Conservation (phyloP, 2,797 vertebrate species). For the Miichthys miiuy region DNA sequence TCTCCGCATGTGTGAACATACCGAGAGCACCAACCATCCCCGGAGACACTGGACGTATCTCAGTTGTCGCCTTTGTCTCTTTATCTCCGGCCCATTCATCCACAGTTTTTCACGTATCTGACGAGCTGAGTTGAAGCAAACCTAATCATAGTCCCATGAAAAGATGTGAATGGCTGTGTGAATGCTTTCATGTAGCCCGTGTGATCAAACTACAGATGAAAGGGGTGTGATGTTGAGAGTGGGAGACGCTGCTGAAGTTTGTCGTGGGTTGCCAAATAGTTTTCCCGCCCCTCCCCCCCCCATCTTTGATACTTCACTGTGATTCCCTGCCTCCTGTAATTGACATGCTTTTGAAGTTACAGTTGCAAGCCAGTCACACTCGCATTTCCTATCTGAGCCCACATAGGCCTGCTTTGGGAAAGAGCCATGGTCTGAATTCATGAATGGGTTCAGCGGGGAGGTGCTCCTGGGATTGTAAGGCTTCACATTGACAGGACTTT, state of each 20-base stretch:
- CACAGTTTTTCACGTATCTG: slow-evolving; percentile 19
- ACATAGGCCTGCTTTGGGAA: not conserved
- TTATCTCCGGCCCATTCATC: slow-evolving; percentile 41
- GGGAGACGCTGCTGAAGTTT: slow-evolving; percentile 28
- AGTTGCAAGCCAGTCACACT: slow-evolving; percentile 32
- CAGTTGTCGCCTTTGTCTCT: slow-evolving; percentile 6
- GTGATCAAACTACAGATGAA: slow-evolving; percentile 55
- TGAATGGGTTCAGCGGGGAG: not conserved
- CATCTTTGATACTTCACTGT: slow-evolving; percentile 31
- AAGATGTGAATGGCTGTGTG: slow-evolving; percentile 31
- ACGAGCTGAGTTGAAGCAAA: slow-evolving; percentile 32
- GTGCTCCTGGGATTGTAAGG: not conserved
- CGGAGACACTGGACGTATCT: slow-evolving; percentile 17
- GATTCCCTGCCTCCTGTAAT: slow-evolving; percentile 41
- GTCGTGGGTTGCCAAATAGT: slow-evolving; percentile 28
- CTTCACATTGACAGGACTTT: not conserved
- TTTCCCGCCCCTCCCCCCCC: slow-evolving; percentile 23
- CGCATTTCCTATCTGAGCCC: slow-evolving; percentile 27
- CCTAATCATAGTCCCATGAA: slow-evolving; percentile 31
- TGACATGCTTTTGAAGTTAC: slow-evolving; percentile 54
- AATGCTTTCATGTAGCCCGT: slow-evolving; percentile 33
- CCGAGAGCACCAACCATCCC: not conserved
- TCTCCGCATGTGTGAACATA: slow-evolving; percentile 49
- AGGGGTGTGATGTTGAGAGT: slow-evolving; percentile 22
- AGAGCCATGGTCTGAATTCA: slow-evolving; percentile 19